Conservation (phyloP, 2,797 vertebrate genomes). For the Tangara arthus region DNA sequence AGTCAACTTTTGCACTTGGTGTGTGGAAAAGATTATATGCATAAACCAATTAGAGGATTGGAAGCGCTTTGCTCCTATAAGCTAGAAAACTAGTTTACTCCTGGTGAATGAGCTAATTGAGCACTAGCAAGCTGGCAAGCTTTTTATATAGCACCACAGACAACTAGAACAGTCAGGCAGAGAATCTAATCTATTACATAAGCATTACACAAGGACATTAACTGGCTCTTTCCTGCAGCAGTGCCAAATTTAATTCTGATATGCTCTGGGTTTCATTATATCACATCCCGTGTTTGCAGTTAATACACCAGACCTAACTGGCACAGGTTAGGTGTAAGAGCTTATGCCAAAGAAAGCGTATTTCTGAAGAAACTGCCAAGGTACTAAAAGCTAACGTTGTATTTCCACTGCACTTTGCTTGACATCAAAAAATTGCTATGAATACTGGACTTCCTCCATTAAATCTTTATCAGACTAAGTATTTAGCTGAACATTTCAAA, state of each 20-base stretch:
- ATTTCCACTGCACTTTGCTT: background rate
- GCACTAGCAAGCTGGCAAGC: conserved; percentile 38
- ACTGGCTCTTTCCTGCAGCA: conserved; percentile 42
- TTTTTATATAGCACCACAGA: conserved; percentile 62
- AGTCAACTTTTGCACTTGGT: conserved; percentile 47
- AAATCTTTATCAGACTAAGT: background rate
- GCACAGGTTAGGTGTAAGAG: background rate
- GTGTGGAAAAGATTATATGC: conserved; percentile 63
- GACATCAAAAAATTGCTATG: background rate
- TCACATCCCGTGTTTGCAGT: background rate
- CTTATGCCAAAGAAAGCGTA: background rate
- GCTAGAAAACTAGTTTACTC: conserved; percentile 55
- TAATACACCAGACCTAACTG: background rate
- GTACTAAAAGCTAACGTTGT: background rate
- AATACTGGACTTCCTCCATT: background rate
- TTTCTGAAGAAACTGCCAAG: background rate
- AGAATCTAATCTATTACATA: conserved; percentile 68
- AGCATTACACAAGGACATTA: conserved; percentile 70
- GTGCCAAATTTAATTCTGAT: conserved; percentile 34
- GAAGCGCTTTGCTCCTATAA: conserved; percentile 57
- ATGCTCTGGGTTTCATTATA: conserved; percentile 1
- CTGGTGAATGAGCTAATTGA: conserved; percentile 54
- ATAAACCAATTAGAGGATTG: conserved; percentile 69
- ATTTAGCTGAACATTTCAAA: background rate
- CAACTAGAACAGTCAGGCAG: conserved; percentile 52